Evolutionary conservation across 2,888 invertebrate species (phyloP), one percentile per base, ranked within the genome.

Genomic region (Yponomeuta evonymella): DNA sequence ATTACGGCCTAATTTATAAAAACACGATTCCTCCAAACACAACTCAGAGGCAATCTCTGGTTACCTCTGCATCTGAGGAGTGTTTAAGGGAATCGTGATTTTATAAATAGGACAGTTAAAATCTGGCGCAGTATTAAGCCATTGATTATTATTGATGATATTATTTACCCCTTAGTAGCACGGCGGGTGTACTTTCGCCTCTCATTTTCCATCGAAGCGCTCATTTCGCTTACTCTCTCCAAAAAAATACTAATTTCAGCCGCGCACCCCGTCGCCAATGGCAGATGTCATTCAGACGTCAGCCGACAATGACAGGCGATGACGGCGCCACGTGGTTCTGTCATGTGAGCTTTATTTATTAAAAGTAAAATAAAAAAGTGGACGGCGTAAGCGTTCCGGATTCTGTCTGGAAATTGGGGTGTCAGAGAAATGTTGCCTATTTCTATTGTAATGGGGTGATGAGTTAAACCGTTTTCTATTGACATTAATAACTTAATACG

Each of bases 291-390:
- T 82, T 87, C 84, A 81, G 81, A 77, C 86, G 87, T 89, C 89
- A 85, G 69, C 71, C 72, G 65, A 67, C 74, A 75, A 23, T 86
- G 88, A 88, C 89, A 88, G 80, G 75, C 81, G 87, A 73, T 78
- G 84, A 87, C 84, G 78, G 75, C 74, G 80, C 81, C 89, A 90
- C 89, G 87, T 86, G 89, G 83, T 82, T 79, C 77, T 83, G 84
- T 83, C 85, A 83, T 82, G 84, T 84, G 78, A 76, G 83, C 82
- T 87, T 86, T 83, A 72, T 72, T 71, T 72, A 71, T 71, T 72
- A 73, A 72, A 72, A 73, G 71, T 48, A 23, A 23, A 11, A 68
- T 12, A 68, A 29, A 36, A 36, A 68, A 48, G 23, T 51, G 23
- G 29, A n/a, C 36, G 67, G 67, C 36, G 23, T 51, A 30, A 58